Evolutionary conservation across 2,888 invertebrate species (phyloP).

Genomic region (Ormyrus rosae): DNA sequence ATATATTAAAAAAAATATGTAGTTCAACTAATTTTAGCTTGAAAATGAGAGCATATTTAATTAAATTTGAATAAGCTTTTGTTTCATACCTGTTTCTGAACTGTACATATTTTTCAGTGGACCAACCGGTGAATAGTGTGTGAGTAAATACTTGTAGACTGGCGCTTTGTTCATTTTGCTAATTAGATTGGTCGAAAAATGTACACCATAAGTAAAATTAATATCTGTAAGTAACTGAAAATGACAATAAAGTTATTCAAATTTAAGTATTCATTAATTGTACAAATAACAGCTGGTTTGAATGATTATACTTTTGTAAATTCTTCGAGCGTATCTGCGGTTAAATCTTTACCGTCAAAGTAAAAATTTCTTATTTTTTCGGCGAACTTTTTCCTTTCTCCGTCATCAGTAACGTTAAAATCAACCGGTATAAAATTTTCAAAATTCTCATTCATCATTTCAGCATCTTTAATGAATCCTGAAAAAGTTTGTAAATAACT

Average conservation of each 20-base stretch:
- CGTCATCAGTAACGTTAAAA: slow-evolving; percentile 69
- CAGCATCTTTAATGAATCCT: slow-evolving; percentile 62
- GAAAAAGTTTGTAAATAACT: neutral
- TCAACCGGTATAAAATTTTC: slow-evolving; percentile 67
- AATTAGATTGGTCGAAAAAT: slow-evolving; percentile 63
- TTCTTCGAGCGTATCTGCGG: slow-evolving; percentile 60
- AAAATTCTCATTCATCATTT: slow-evolving; percentile 64
- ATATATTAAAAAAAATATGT: neutral
- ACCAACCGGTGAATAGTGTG: slow-evolving; percentile 64
- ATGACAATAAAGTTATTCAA: slow-evolving; percentile 8
- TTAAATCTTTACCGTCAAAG: slow-evolving; percentile 65
- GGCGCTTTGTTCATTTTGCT: slow-evolving; percentile 63
- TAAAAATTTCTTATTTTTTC: slow-evolving; percentile 61
- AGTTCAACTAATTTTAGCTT: neutral
- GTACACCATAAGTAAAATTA: slow-evolving; percentile 56
- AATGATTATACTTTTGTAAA: slow-evolving; percentile 57
- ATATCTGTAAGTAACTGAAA: slow-evolving; percentile 66
- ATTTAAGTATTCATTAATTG: too few species aligned
- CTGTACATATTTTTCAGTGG: slow-evolving; percentile 64
- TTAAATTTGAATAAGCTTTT: too few species aligned
- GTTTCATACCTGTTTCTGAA: slow-evolving; percentile 58
- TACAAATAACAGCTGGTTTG: too few species aligned
- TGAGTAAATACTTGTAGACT: slow-evolving; percentile 67
- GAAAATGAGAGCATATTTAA: too few species aligned
- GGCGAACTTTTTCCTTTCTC: slow-evolving; percentile 18